These are phyloP conservation scores for Formica selysi DNA, from an alignment of 1,140 invertebrate genomes.

Conservation along the genomic window DNA sequence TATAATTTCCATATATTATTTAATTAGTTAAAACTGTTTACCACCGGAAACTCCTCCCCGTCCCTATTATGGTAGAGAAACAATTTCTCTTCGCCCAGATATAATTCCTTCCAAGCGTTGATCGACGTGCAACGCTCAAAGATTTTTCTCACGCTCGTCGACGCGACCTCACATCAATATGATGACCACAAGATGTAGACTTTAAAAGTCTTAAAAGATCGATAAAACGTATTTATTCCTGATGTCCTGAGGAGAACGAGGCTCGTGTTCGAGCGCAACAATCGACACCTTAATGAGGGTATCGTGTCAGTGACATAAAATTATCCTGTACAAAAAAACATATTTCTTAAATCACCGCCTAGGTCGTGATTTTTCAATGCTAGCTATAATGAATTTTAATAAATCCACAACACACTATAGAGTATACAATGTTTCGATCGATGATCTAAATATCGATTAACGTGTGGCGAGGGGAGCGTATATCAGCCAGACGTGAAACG, in stretches of 20 bases:
- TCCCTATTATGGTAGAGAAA: neutral
- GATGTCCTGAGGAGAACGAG: neutral
- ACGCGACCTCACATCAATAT: constrained; percentile 26
- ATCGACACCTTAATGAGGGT: constrained; percentile 67
- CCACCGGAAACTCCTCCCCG: neutral
- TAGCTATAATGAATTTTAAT: constrained; percentile 61
- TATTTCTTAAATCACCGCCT: constrained; percentile 65
- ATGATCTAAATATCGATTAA: constrained; percentile 15
- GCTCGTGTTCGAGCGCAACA: constrained; percentile 41
- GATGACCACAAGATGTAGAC: constrained; percentile 4
- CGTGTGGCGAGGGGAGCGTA: constrained; percentile 26
- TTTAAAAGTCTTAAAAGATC: neutral
- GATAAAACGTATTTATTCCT: neutral
- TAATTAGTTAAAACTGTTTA: neutral
- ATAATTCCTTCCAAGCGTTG: neutral
- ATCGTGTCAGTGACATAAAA: constrained; percentile 61
- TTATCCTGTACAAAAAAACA: constrained; percentile 74
- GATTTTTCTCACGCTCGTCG: constrained; percentile 41
- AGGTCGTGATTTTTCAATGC: constrained; percentile 61
- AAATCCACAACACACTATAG: constrained; percentile 55
- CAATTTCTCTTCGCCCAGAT: neutral
- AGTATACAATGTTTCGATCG: constrained; percentile 47
- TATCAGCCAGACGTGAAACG: constrained; percentile 22
- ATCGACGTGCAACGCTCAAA: constrained; percentile 44
- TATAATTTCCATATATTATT: neutral